These are phyloP conservation scores for Loris lydekkerianus DNA, from an alignment of 2,797 vertebrate genomes.

Conservation along the genomic window DNA sequence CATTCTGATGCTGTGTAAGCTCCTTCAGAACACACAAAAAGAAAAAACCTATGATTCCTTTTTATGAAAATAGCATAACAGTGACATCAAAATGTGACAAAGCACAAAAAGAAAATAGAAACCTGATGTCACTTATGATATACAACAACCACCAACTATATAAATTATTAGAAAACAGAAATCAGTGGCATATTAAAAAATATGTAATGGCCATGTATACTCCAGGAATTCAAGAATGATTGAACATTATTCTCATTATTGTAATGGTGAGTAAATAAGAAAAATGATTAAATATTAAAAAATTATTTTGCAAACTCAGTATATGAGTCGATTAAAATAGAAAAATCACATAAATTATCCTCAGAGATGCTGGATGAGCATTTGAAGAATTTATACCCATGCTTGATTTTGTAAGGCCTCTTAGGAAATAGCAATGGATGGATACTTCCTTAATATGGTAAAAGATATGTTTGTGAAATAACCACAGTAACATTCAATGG, in stretches of 20 bases:
- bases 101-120: constrained; percentile 4
- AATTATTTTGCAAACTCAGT: constrained; percentile 15
- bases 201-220: not conserved
- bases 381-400: not conserved
- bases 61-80: not conserved
- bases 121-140: not conserved
- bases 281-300: constrained; percentile 25
- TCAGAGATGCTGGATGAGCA: constrained; percentile 12
- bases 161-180: constrained; percentile 56
- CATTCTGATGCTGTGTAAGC: not conserved
- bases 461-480: not conserved
- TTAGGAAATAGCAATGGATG: not conserved
- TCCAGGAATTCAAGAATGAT: constrained; percentile 26
- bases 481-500: not conserved
- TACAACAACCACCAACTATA: not conserved
- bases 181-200: not conserved
- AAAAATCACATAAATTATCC: not conserved
- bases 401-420: not conserved
- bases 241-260: not conserved
- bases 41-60: not conserved
- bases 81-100: constrained; percentile 31
- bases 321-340: not conserved
- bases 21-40: not conserved
- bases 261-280: not conserved
- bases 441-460: constrained; percentile 11